phyloP scores from a whole-genome alignment of 1,140 invertebrate species.

The Drosophila busckii region DNA sequence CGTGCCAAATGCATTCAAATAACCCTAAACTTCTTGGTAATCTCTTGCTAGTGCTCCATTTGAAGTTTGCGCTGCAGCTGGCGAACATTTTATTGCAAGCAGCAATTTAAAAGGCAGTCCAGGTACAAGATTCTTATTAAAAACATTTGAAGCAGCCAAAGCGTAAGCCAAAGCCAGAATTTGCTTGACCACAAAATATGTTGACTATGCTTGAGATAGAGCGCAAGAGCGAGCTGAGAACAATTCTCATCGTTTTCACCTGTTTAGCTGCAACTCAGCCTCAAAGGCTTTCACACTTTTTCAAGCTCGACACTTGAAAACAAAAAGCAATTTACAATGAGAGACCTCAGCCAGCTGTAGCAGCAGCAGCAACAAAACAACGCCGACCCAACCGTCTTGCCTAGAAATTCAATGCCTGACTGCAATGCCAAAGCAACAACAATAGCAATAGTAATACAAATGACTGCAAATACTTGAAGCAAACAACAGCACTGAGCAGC shows the following conservation, averaged over 20 bases:
- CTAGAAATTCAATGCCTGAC: slow-evolving; percentile 22
- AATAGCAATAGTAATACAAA: slow-evolving; percentile 38
- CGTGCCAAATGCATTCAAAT: slow-evolving; percentile 26
- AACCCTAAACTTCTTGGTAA: slow-evolving; percentile 19
- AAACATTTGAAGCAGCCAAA: too few relatives aligned
- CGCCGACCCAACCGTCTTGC: neutral
- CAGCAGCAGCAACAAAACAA: too few relatives aligned
- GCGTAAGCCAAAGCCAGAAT: too few relatives aligned
- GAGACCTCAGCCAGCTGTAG: too few relatives aligned
- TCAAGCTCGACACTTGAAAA: slow-evolving; percentile 22
- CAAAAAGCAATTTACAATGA: slow-evolving; percentile 38
- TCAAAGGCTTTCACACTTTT: slow-evolving; percentile 9
- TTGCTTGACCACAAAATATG: too few relatives aligned
- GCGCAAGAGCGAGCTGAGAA: too few relatives aligned
- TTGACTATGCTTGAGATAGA: too few relatives aligned
- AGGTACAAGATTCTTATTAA: too few relatives aligned
- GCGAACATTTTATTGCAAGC: slow-evolving; percentile 3
- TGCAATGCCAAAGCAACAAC: slow-evolving; percentile 22
- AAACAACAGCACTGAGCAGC: slow-evolving; percentile 11
- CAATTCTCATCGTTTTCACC: neutral
- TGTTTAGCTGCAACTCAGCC: slow-evolving; percentile 1
- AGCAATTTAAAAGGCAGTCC: slow-evolving; percentile 9
- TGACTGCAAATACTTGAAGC: slow-evolving; percentile 36
- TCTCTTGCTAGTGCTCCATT: neutral
- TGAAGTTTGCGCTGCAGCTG: neutral